Base-by-base conservation (phyloP, 2,797 vertebrate species). In the Pangasius djambal region DNA sequence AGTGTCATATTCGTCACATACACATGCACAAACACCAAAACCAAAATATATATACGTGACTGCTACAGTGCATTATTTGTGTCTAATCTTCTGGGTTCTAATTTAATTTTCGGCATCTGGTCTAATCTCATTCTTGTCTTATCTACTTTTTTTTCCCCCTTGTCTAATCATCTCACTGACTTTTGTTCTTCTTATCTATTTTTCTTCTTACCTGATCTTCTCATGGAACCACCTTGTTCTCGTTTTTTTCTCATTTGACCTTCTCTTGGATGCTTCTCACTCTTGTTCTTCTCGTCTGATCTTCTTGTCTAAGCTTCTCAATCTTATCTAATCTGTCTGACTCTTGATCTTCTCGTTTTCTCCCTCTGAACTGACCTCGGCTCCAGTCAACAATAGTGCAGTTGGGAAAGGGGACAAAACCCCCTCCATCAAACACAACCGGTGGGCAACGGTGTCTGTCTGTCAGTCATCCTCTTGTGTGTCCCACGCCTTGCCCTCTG, bases 401-500 rank as follows among this genome's bases (percentile, higher is more conserved):
- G 94, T 94, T 89, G 94, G 95, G 94, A 95, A 95, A 86, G 95
- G 94, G 92, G 95, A 92, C 93, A 95, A 90, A 92, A 94, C 95
- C 90, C 92, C 95, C 93, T 95, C 96, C 95, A 96, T 94, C 96
- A 94, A 95, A 94, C 95, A 93, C 93, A 96, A 96, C 94, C 93
- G 96, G 96, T 97, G 96, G 96, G 96, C 95, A 96, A 94, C 88
- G 83, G 89, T 82, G 82, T 95, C 92, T 93, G 93, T 95, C 91
- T 92, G 92, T 95, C 93, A 91, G 89, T 90, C 93, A 92, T 94
- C 85, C 78, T 83, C 90, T 83, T 88, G 86, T 91, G 72, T 91
- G 37, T 74, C 75, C 65, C 84, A 52, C 81, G 63, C 83, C 72
- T 55, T 86, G 83, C 7, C 78, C 72, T 78, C 87, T n/a, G 2